A percentile compares a stretch with the other conserved stretches of the same genome.
Conservation (phyloP, 2,888 invertebrate species). For the Monopis laevigella region DNA sequence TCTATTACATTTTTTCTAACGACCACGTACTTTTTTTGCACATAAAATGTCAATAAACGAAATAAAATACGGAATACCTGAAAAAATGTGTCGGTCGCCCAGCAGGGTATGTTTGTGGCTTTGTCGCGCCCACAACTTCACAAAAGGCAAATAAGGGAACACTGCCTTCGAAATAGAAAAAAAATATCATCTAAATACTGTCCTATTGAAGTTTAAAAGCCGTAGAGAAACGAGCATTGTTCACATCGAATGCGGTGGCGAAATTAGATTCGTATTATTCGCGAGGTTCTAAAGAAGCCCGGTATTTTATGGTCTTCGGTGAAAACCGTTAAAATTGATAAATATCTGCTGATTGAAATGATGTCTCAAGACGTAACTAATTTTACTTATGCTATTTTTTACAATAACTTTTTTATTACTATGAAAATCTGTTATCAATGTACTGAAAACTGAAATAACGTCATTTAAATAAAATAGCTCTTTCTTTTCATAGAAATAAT, state of each 20-base stretch:
- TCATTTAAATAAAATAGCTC: too few relatives aligned
- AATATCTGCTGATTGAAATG: not conserved
- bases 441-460: too few relatives aligned
- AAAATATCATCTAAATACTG: constrained; percentile 62
- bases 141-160: constrained; percentile 66
- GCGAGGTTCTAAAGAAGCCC: constrained; percentile 19
- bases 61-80: constrained; percentile 58
- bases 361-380: constrained; percentile 6
- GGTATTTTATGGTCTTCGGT: constrained; percentile 17
- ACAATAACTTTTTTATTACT: not conserved
- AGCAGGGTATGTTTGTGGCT: constrained; percentile 62
- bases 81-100: constrained; percentile 52
- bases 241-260: constrained; percentile 53
- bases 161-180: constrained; percentile 36
- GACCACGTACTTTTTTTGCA: constrained; percentile 33
- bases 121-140: constrained; percentile 63
- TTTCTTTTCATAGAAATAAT: too few relatives aligned
- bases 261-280: constrained; percentile 60
- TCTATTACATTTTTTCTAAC: constrained; percentile 45
- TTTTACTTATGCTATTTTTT: not conserved
- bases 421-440: too few relatives aligned
- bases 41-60: constrained; percentile 46
- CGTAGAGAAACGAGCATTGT: constrained; percentile 57
- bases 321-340: constrained; percentile 27
- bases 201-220: constrained; percentile 64